A percentile compares a stretch with the other conserved stretches of the same genome.
phyloP scores from a whole-genome alignment of 2,113 vertebrate genomes.

The Monarcha castaneiventris region DNA sequence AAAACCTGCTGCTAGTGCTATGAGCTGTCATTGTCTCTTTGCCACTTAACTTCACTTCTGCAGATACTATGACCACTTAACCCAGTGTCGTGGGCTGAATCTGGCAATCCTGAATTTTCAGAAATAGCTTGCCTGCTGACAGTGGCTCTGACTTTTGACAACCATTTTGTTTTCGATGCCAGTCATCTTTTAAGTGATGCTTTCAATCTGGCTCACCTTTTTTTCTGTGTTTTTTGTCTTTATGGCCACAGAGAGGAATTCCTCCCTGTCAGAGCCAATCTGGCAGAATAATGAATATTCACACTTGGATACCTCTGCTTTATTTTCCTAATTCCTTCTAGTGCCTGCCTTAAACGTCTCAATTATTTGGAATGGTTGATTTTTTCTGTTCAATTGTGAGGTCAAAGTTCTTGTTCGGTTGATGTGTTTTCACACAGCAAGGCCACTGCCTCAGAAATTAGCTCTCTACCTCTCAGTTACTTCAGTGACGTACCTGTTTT shows the following conservation, averaged over 20 bases:
- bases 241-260: not conserved
- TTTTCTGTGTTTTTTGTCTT: not conserved
- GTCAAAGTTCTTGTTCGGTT: not conserved
- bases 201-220: not conserved
- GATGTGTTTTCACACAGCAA: not conserved
- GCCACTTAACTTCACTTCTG: not conserved
- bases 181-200: not conserved
- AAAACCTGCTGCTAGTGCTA: not conserved
- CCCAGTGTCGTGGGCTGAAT: not conserved
- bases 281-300: not conserved
- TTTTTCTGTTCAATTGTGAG: not conserved
- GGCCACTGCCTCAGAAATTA: not conserved
- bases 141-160: not conserved
- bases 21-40: not conserved
- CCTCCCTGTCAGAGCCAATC: rapidly evolving
- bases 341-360: not conserved
- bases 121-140: not conserved
- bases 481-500: not conserved
- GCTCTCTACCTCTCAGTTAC: not conserved
- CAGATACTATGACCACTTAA: not conserved
- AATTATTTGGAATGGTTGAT: not conserved
- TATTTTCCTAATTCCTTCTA: not conserved
- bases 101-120: not conserved
- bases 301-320: not conserved
- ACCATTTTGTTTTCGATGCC: not conserved